Conservation (phyloP, 2,888 invertebrate species). For the Lithophane ornitopus region DNA sequence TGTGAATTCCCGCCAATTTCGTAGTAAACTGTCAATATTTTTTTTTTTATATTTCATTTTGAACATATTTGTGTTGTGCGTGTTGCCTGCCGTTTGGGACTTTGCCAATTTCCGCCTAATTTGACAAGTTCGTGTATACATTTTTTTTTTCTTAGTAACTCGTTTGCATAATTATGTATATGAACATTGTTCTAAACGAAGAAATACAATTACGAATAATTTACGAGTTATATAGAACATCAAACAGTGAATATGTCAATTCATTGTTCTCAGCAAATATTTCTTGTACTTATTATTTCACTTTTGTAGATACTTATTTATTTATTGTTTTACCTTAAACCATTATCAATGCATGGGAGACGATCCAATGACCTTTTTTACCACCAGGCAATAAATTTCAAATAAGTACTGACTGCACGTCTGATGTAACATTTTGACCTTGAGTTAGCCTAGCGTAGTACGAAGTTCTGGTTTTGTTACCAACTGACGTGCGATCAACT, state of each 20-base stretch:
- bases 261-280: neutral
- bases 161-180: neutral
- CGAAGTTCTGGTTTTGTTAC: too few species aligned
- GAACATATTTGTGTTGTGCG: neutral
- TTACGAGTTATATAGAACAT: neutral
- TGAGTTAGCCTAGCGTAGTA: too few species aligned
- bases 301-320: neutral
- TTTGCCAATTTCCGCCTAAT: neutral
- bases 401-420: too few species aligned
- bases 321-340: neutral
- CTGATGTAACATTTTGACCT: too few species aligned
- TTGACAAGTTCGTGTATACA: slow-evolving; percentile 11
- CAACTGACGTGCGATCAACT: too few species aligned
- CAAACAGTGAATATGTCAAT: neutral
- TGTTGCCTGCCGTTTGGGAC: neutral
- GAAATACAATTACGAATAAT: neutral
- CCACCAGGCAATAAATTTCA: too few species aligned
- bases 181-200: neutral
- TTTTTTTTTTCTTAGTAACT: neutral
- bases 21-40: slow-evolving; percentile 3
- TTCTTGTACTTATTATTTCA: neutral
- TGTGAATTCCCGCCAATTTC: slow-evolving; percentile 29
- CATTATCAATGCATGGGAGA: neutral
- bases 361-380: neutral
- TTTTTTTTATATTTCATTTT: neutral